Conservation (phyloP, 1,140 invertebrate genomes). For the Neoseiulus cucumeris region DNA sequence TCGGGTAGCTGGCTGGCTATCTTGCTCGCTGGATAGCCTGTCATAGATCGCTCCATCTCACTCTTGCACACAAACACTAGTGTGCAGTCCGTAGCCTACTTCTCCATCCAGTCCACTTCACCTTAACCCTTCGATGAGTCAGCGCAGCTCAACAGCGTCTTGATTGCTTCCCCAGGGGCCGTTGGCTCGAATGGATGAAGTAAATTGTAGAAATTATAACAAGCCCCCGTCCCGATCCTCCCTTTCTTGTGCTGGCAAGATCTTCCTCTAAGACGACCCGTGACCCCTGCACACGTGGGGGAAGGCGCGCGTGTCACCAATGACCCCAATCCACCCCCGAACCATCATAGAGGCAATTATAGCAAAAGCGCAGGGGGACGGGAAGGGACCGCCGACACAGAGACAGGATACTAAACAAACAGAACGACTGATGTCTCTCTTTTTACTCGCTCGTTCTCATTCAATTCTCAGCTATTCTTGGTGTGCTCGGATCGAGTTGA, state of each 20-base stretch:
- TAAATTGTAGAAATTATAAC: conserved; percentile 12
- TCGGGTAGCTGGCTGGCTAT: too few species aligned
- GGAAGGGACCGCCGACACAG: neutral
- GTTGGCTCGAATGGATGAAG: neutral
- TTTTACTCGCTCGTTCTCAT: neutral
- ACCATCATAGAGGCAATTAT: conserved; percentile 11
- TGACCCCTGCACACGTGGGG: neutral
- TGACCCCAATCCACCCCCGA: neutral
- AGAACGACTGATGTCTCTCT: neutral
- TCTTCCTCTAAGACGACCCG: neutral
- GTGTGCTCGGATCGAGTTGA: neutral
- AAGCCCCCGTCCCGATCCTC: neutral
- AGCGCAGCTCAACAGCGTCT: conserved; percentile 8
- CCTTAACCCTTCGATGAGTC: conserved; percentile 9
- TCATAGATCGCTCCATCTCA: too few species aligned
- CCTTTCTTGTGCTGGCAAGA: neutral
- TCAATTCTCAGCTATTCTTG: neutral
- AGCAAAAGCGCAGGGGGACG: neutral
- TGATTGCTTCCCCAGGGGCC: conserved; percentile 10
- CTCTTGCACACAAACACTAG: too few species aligned
- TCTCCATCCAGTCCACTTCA: conserved; percentile 10
- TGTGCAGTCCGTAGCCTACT: too few species aligned
- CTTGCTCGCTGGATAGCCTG: too few species aligned
- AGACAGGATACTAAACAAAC: neutral
- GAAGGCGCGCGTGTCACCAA: neutral